Evolutionary conservation across 2,113 vertebrate species (phyloP), one percentile per base, ranked within the genome.

Genomic region (Elachura formosa): DNA sequence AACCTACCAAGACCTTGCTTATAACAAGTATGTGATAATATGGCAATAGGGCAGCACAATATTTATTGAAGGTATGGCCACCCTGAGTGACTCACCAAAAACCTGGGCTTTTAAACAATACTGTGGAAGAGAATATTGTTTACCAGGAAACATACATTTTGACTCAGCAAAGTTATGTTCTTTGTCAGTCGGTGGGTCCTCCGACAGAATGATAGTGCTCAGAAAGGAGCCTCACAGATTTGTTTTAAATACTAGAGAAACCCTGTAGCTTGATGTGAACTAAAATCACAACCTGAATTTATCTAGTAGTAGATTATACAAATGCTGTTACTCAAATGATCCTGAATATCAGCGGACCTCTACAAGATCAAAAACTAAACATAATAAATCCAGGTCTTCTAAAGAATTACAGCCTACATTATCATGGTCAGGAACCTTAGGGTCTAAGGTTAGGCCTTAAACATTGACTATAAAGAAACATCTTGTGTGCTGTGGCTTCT

Each of bases 371-470:
- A 84, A 76, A 94, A 28, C 31, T 49, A 54, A 74, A 9, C 54
- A 69, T 5, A 55, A 5, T 29, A 94, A 64, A 14, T 43, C 14
- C 26, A 51, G 4, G 34, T 54, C 18, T 52, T 78, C 59, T 63
- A 48, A 74, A 77, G 26, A 41, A 64, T 31, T 45, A 68, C 25
- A 78, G 16, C 10, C 28, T 58, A 69, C 2, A 14, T 52, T 73
- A 68, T n/a, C 75, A 36, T 9, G 9, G 45, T 67, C 46, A 87
- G 33, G 61, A 92, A 71, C n/a, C n/a, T 67, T 46, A 34, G 38
- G 34, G 78, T 8, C 11, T 40, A n/a, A n/a, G n/a, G 43, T 52
- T 31, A 63, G 43, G 43, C 22, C 0, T 0, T 11, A 55, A 55
- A 71, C 7, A 41, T 51, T 69, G 74, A 31, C 19, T 33, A 17